Base-by-base conservation (phyloP, 2,888 invertebrate species). In the Machimus atricapillus region DNA sequence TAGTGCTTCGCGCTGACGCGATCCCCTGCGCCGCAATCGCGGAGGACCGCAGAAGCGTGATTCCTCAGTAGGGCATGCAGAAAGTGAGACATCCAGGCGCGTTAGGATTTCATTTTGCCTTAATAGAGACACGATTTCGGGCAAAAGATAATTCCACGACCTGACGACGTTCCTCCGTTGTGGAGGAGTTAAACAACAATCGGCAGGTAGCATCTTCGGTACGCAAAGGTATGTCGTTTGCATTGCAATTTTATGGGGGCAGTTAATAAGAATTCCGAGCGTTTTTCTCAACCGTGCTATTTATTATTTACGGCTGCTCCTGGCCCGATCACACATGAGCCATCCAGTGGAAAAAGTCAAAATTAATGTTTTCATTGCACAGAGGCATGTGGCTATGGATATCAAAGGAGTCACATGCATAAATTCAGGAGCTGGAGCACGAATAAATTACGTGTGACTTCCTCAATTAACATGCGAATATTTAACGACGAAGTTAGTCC, bases 61-160 rank as follows among this genome's bases (percentile, higher is more conserved):
- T 66, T 79, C 78, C 66, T 86, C 74, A 86, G 76, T 86, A 56
- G 56, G 37, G 78, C 78, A 86, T 78, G 78, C 78, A 52, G 58
- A 43, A 86, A 86, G 86, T 86, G 86, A 86, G 86, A 86, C 86
- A 86, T 86, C 86, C 78, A 86, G 77, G 86, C 86, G 86, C 86
- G 86, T 79, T 86, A 86, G 78, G 66, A 78, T 86, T 86, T 79
- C 78, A 58, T 78, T 86, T 79, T 86, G 78, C 43, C 58, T 86
- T 86, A 86, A 86, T 86, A 86, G 86, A 58, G 78, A 86, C 86
- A 86, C 86, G 86, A 86, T 86, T 86, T 86, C 66, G 58, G 52
- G 66, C 40, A 58, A 86, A 40, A 86, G 86, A 86, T 86, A 78
- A 86, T 78, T 86, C 66, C 56, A 85, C 85, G 85, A 73, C 66